These are phyloP conservation scores for Phortica magna DNA, from an alignment of 2,888 invertebrate species.

Conservation along the genomic window DNA sequence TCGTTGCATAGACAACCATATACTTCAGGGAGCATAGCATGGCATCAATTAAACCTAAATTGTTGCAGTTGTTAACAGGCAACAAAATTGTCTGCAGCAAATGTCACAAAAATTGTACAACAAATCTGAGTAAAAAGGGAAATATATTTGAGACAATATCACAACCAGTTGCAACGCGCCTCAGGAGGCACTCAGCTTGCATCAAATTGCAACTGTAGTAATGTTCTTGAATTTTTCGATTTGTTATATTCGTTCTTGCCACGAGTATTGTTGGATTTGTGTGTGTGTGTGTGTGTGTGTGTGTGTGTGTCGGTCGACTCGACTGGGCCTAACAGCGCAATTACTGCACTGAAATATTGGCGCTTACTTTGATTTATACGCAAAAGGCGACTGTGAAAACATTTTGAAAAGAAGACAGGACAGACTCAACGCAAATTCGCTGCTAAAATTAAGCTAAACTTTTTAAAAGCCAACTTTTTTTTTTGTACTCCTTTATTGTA, in stretches of 20 bases:
- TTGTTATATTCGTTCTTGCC: constrained; percentile 51
- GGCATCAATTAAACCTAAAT: constrained; percentile 71
- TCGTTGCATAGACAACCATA: constrained; percentile 13
- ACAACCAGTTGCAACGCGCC: constrained; percentile 2
- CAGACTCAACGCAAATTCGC: no score
- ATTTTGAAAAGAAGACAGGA: no score
- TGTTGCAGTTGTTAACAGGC: constrained; percentile 73
- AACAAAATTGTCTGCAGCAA: constrained; percentile 70
- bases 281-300: no score
- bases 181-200: constrained; percentile 37
- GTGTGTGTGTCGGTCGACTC: no score
- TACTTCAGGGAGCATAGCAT: constrained; percentile 55
- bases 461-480: no score
- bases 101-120: constrained; percentile 47
- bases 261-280: constrained; percentile 13
- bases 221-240: constrained; percentile 52
- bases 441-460: no score
- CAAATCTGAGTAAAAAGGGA: neutral
- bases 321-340: constrained; percentile 48
- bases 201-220: constrained; percentile 60
- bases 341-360: constrained; percentile 69
- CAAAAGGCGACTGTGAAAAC: constrained; percentile 47
- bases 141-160: constrained; percentile 11
- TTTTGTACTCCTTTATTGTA: no score
- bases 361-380: constrained; percentile 72